phyloP scores from a whole-genome alignment of 2,888 invertebrate genomes.

The Pachydiplax longipennis region DNA sequence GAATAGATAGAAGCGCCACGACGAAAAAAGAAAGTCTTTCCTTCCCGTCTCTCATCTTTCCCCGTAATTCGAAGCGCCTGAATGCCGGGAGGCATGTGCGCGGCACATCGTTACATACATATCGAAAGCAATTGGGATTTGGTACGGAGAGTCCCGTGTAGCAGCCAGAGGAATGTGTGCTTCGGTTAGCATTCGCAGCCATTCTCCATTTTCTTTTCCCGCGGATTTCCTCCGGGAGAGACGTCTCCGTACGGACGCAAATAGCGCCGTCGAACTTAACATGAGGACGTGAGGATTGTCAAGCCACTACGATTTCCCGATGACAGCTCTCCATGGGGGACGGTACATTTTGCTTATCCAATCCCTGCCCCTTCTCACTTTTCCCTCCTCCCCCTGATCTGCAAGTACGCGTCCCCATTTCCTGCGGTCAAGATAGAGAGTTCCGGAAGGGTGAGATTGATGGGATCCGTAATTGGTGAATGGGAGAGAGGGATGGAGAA shows the following conservation, averaged over 20 bases:
- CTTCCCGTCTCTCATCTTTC: no score
- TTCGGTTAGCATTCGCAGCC: no score
- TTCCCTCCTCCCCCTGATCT: not conserved
- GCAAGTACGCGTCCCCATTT: not conserved
- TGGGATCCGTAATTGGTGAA: conserved; percentile 34
- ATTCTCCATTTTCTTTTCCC: no score
- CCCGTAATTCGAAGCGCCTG: not conserved
- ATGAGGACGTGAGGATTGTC: not conserved
- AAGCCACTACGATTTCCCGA: not conserved
- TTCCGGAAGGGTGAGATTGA: conserved; percentile 23
- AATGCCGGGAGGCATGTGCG: not conserved
- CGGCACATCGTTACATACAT: not conserved
- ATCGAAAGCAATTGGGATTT: not conserved
- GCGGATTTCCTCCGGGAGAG: not conserved
- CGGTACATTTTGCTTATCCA: not conserved
- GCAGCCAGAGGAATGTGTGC: not conserved
- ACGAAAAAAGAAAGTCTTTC: no score
- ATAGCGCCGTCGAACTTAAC: not conserved
- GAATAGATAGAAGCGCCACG: no score
- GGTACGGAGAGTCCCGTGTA: not conserved
- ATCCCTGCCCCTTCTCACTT: not conserved
- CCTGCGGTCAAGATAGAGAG: not conserved
- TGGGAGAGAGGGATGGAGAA: not conserved
- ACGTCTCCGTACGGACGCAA: not conserved
- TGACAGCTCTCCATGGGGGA: not conserved